These are phyloP conservation scores for Probaryconus sp. DNA, from an alignment of 1,140 invertebrate genomes.

Conservation along the genomic window DNA sequence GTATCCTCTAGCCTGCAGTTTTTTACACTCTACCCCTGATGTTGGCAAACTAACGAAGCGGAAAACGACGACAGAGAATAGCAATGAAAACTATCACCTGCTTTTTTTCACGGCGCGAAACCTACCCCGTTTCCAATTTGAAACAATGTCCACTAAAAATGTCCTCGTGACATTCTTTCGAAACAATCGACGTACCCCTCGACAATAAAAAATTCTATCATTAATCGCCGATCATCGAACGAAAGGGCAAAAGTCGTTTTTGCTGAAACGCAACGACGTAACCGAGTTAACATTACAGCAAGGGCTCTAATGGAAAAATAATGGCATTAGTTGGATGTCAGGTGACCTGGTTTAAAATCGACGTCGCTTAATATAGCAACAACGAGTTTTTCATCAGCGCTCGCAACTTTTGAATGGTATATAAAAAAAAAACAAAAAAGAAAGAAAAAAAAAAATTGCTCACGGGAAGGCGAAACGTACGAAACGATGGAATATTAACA, in stretches of 20 bases:
- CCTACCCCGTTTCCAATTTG: too few relatives aligned
- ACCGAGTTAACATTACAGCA: constrained; percentile 18
- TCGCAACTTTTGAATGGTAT: too few relatives aligned
- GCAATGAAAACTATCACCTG: constrained; percentile 32
- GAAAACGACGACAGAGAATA: constrained; percentile 25
- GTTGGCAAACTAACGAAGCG: constrained; percentile 31
- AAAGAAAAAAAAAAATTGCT: too few relatives aligned
- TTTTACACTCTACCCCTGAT: constrained; percentile 14
- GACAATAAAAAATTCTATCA: too few relatives aligned
- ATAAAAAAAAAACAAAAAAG: too few relatives aligned
- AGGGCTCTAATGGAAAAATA: constrained; percentile 25
- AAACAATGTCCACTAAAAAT: too few relatives aligned
- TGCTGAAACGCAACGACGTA: constrained; percentile 18
- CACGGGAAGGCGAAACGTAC: not conserved
- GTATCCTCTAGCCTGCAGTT: constrained; percentile 33
- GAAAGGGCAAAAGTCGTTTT: too few relatives aligned
- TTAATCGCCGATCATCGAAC: too few relatives aligned
- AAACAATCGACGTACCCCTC: too few relatives aligned
- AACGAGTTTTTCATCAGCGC: not conserved
- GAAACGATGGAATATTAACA: constrained; percentile 11
- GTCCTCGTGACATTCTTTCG: too few relatives aligned
- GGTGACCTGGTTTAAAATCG: too few relatives aligned
- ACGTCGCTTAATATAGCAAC: constrained; percentile 1
- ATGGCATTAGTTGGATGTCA: too few relatives aligned
- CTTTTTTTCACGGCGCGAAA: constrained; percentile 22